Base-by-base conservation (phyloP, 2,113 vertebrate genomes). In the Anarhynchus alexandrinus region DNA sequence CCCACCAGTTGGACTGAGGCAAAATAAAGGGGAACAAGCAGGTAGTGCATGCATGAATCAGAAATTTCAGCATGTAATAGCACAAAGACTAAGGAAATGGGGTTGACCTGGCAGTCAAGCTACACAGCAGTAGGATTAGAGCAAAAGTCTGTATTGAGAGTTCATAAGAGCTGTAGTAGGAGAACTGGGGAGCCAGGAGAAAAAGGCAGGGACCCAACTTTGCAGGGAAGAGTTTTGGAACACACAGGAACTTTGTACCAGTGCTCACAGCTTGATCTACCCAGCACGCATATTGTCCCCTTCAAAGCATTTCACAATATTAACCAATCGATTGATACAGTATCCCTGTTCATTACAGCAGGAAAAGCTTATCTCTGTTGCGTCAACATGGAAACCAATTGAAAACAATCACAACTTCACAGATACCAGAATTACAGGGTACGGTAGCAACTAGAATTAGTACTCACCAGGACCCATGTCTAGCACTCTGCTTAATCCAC, bases 11-110 rank as follows among this genome's bases (percentile, higher is more conserved):
- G 25, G 6, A 16, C 6, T 45, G 12, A 36, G 15, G 27, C n/a
- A 71, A 62, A 43, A 70, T 4, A 42, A 69, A 38, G 0, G 0
- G 13, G 23, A 78, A 2, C 34, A 87, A 65, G 12, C 6, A 74
- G 0, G 1, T 4, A 52, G 5, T 10, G 3, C 12, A 12, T 17
- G 13, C 3, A 17, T 0, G 2, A 71, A 8, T 4, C 30, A 67
- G 34, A 23, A 82, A 34, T 3, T 62, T 57, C 22, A 17, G 7
- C 2, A 2, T 16, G 5, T 4, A 38, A n/a, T 5, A 74, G 15
- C 29, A 22, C 30, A 70, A 57, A 29, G 16, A n/a, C 5, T 57
- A 29, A 61, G 21, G 30, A 83, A 71, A 64, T 1, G 3, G 12
- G 16, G 5, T 11, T 76, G n/a, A 61, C 15, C 15, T 30, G 36